Percentiles rank a stretch among this genome's conserved stretches.
Evolutionary conservation across 2,797 vertebrate genomes (phyloP).

Genomic region (Rhadinocentrus ornatus): DNA sequence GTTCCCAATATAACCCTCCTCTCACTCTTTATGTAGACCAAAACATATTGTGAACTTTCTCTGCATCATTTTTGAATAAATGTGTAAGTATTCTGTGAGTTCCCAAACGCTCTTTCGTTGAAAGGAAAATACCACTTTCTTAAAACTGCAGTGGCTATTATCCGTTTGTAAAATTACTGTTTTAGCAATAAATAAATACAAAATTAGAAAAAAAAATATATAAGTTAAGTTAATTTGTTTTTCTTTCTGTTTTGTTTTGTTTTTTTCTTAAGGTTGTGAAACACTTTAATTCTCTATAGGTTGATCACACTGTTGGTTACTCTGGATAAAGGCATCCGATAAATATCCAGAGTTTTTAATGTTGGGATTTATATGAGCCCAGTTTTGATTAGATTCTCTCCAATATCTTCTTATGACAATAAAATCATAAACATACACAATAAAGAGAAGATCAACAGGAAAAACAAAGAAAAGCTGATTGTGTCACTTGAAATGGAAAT

Average conservation of each 20-base stretch:
- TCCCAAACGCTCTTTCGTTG: too few relatives aligned
- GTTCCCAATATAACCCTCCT: constrained; percentile 55
- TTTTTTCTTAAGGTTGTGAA: background rate
- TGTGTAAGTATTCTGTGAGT: background rate
- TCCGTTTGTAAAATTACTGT: too few relatives aligned
- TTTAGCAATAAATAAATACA: too few relatives aligned
- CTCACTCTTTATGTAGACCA: constrained; percentile 32
- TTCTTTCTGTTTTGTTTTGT: background rate
- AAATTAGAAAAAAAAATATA: too few relatives aligned
- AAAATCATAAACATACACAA: background rate
- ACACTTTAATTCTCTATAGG: background rate
- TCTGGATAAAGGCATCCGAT: background rate
- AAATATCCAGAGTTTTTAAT: background rate
- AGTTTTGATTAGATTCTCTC: background rate
- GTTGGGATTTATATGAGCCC: background rate
- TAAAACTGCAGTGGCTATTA: background rate
- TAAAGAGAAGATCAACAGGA: background rate
- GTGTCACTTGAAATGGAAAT: background rate
- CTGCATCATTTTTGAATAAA: background rate
- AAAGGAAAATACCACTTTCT: background rate
- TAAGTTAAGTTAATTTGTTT: background rate
- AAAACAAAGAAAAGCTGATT: background rate
- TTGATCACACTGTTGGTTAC: background rate
- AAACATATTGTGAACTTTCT: constrained; percentile 36
- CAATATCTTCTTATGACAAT: background rate